Percentiles rank a stretch among this genome's conserved stretches.
Conservation (phyloP, 2,888 invertebrate species). For the Parnassius glacialis region DNA sequence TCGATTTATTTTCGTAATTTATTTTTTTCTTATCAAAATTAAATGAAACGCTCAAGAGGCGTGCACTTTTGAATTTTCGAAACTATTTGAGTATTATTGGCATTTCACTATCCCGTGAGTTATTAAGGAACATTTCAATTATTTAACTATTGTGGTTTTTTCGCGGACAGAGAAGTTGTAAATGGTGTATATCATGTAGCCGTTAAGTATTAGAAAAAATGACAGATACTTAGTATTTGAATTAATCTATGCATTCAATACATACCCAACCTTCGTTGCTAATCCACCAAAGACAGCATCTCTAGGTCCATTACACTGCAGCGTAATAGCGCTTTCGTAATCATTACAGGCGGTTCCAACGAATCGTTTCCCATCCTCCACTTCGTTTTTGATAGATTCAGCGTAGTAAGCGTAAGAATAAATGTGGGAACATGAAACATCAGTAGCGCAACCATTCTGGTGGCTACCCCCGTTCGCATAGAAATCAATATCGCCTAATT, state of each 20-base stretch:
- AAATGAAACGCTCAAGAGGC: too few species aligned
- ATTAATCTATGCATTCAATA: constrained; percentile 5
- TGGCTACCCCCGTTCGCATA: constrained; percentile 65
- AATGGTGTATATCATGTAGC: too few species aligned
- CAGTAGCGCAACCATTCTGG: constrained; percentile 55
- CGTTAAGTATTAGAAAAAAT: too few species aligned
- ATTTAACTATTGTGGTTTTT: too few species aligned
- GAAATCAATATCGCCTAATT: constrained; percentile 66
- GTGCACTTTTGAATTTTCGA: too few species aligned
- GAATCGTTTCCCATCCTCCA: constrained; percentile 44
- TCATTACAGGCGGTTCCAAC: constrained; percentile 57
- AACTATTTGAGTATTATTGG: too few species aligned
- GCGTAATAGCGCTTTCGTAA: constrained; percentile 46
- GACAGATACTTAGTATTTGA: too few species aligned
- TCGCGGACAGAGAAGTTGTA: too few species aligned
- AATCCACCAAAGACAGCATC: constrained; percentile 58
- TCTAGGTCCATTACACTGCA: constrained; percentile 48
- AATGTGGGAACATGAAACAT: constrained; percentile 52
- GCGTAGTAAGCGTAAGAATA: constrained; percentile 57
- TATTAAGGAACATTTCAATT: too few species aligned
- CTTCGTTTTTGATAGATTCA: constrained; percentile 53
- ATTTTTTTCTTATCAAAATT: too few species aligned
- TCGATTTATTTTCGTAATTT: too few species aligned
- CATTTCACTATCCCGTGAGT: too few species aligned
- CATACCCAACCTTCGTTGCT: constrained; percentile 49